A percentile compares a stretch with the other conserved stretches of the same genome.
phyloP scores from a whole-genome alignment of 1,140 invertebrate species.

The Pinna nobilis region DNA sequence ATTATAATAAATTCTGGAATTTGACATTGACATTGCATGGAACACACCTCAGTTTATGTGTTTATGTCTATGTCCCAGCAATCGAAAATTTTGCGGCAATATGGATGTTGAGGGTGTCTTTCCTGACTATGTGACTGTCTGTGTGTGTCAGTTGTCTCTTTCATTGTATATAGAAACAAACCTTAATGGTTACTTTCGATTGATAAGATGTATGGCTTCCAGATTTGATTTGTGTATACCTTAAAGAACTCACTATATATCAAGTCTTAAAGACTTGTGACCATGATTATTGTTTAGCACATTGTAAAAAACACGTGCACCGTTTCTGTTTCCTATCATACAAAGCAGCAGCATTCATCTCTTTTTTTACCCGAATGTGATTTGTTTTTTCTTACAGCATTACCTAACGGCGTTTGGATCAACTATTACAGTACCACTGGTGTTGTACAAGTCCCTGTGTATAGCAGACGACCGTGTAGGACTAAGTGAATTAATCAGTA shows the following conservation, averaged over 20 bases:
- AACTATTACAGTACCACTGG: conserved; percentile 74
- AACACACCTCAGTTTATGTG: neutral
- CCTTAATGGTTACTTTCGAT: neutral
- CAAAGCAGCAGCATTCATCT: neutral
- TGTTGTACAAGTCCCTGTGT: conserved; percentile 87
- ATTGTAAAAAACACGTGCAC: neutral
- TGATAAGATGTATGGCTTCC: too few relatives aligned
- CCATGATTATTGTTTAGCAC: neutral
- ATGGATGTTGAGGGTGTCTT: neutral
- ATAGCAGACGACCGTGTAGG: conserved; percentile 80
- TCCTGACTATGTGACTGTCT: neutral
- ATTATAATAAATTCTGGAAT: neutral
- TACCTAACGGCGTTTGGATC: conserved; percentile 47
- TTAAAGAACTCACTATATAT: too few relatives aligned
- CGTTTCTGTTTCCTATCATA: neutral
- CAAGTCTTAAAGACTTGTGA: neutral
- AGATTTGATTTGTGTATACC: too few relatives aligned
- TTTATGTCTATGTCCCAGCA: neutral
- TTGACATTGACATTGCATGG: neutral
- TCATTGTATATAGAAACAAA: neutral
- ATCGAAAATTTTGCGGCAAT: neutral
- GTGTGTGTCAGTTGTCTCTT: neutral
- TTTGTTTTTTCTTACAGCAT: conserved; percentile 37
- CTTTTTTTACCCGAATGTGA: neutral
- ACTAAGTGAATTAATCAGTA: conserved; percentile 84